Evolutionary conservation across 2,113 vertebrate species (phyloP).

Genomic region (Colius striatus): DNA sequence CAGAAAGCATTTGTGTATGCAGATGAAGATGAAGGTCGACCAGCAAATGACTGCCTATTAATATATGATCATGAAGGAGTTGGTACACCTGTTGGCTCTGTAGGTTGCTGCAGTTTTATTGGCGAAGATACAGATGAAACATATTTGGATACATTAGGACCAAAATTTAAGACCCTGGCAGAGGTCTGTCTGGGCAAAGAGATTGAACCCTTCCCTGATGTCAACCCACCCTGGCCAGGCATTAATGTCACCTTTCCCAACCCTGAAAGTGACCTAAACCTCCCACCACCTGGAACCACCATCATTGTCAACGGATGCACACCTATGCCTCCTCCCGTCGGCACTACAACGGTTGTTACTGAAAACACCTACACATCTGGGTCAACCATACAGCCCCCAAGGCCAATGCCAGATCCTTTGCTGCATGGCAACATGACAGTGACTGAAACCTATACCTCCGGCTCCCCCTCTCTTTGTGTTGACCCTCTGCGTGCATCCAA

Average conservation of each 20-base stretch:
- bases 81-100: slow-evolving; percentile 83
- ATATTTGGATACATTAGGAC: slow-evolving; percentile 87
- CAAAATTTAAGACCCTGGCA: slow-evolving; percentile 92
- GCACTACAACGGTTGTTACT: slow-evolving; percentile 55
- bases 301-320: slow-evolving; percentile 73
- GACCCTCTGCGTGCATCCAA: slow-evolving; percentile 75
- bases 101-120: slow-evolving; percentile 90
- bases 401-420: slow-evolving; percentile 64
- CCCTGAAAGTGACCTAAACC: slow-evolving; percentile 68
- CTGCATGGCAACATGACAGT: slow-evolving; percentile 76
- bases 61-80: slow-evolving; percentile 86
- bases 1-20: slow-evolving; percentile 85
- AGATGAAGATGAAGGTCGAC: slow-evolving; percentile 75
- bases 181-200: slow-evolving; percentile 86
- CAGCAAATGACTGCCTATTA: slow-evolving; percentile 77
- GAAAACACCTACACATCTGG: slow-evolving; percentile 68
- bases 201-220: slow-evolving; percentile 78
- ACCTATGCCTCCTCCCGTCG: slow-evolving; percentile 51
- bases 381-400: slow-evolving; percentile 72
- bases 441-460: slow-evolving; percentile 78
- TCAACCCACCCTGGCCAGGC: slow-evolving; percentile 58
- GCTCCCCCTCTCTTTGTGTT: slow-evolving; percentile 63
- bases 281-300: slow-evolving; percentile 75
- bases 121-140: slow-evolving; percentile 85
- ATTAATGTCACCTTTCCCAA: slow-evolving; percentile 60